phyloP scores from a whole-genome alignment of 1,140 invertebrate species.

The Magallana angulata region DNA sequence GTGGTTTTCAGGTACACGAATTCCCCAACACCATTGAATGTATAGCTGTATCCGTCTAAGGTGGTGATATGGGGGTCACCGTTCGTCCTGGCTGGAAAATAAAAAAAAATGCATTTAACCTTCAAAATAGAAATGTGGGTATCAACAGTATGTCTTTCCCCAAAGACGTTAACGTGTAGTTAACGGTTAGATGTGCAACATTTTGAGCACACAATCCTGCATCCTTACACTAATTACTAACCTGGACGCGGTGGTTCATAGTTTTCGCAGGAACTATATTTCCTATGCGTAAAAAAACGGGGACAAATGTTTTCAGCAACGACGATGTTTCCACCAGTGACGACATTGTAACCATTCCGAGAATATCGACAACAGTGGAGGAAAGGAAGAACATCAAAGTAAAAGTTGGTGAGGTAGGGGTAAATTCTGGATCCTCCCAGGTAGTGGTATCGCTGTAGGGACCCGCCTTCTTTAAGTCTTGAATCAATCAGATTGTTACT shows the following conservation, averaged over 20 bases:
- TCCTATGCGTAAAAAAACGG: constrained; percentile 27
- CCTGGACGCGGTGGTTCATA: constrained; percentile 46
- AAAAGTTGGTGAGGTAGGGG: constrained; percentile 50
- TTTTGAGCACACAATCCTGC: too few relatives aligned
- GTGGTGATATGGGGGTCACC: constrained; percentile 64
- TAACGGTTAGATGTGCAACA: too few relatives aligned
- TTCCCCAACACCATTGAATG: constrained; percentile 66
- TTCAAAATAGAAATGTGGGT: too few relatives aligned
- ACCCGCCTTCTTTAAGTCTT: constrained; percentile 14
- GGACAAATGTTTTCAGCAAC: constrained; percentile 6
- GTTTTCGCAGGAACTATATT: constrained; percentile 37
- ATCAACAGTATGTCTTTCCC: too few relatives aligned
- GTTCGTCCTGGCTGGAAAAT: constrained; percentile 31
- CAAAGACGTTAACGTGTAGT: too few relatives aligned
- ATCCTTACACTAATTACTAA: not conserved
- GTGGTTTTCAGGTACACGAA: constrained; percentile 44
- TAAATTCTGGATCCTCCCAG: constrained; percentile 18
- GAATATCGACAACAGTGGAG: constrained; percentile 46
- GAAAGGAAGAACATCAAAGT: constrained; percentile 45
- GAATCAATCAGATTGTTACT: constrained; percentile 39
- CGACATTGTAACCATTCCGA: not conserved
- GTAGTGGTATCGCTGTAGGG: constrained; percentile 46
- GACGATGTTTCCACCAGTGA: not conserved
- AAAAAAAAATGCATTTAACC: too few relatives aligned
- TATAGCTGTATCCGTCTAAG: constrained; percentile 61